phyloP scores from a whole-genome alignment of 2,888 invertebrate species.

The Unio delphinus region DNA sequence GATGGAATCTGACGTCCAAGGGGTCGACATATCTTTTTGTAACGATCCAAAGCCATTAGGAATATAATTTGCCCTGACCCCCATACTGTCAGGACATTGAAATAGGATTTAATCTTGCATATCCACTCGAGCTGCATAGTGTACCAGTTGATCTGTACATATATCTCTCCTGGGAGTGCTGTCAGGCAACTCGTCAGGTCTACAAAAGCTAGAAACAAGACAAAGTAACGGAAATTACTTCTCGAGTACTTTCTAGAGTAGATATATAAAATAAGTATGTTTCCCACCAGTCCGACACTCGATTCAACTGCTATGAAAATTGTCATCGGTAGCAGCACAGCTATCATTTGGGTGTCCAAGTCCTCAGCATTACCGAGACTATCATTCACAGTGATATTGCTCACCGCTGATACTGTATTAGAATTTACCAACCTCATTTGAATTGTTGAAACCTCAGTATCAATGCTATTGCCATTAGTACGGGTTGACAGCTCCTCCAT shows the following conservation, averaged over 20 bases:
- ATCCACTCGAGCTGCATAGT: conserved; percentile 13
- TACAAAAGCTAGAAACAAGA: conserved; percentile 11
- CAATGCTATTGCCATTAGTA: no score
- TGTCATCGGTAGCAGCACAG: conserved; percentile 16
- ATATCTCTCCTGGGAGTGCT: conserved; percentile 27
- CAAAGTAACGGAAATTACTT: conserved; percentile 16
- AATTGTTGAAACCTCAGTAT: no score
- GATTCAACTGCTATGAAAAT: conserved; percentile 24
- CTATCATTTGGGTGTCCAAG: no score
- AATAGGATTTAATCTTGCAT: conserved; percentile 28
- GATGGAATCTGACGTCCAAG: conserved; percentile 25
- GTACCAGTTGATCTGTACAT: conserved; percentile 30
- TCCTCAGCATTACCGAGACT: no score
- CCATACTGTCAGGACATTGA: conserved; percentile 29
- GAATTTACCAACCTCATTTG: no score
- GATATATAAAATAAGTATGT: conserved; percentile 18
- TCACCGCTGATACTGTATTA: no score
- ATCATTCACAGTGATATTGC: no score
- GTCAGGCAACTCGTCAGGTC: conserved; percentile 28
- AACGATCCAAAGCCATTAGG: conserved; percentile 24
- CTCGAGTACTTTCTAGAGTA: conserved; percentile 10
- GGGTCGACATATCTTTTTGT: conserved; percentile 26
- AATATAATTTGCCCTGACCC: conserved; percentile 20
- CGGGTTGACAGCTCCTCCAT: no score
- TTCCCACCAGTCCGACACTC: conserved; percentile 21